These are phyloP conservation scores for Coracopsis vasa DNA, from an alignment of 2,113 vertebrate species.

Conservation along the genomic window DNA sequence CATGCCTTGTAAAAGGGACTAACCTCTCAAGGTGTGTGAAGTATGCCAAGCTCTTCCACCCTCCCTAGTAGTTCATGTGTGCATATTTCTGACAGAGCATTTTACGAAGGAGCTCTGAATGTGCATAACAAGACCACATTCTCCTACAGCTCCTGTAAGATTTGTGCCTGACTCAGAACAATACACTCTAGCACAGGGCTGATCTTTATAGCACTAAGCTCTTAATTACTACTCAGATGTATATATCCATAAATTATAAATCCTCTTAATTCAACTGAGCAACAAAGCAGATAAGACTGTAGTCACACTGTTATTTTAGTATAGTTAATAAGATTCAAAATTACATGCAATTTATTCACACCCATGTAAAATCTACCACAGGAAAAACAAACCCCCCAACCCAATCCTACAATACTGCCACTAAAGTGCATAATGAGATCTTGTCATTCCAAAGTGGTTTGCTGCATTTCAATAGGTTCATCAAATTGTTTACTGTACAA, in stretches of 20 bases:
- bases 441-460: not conserved
- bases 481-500: not conserved
- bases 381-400: not conserved
- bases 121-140: not conserved
- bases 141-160: not conserved
- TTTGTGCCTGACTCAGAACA: not conserved
- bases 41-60: not conserved
- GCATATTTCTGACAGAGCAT: not conserved
- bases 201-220: not conserved
- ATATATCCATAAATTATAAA: slow-evolving; percentile 5
- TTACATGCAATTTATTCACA: not conserved
- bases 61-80: not conserved
- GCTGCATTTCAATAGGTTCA: not conserved
- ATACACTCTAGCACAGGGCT: not conserved
- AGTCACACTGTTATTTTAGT: not conserved
- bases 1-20: not conserved
- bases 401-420: not conserved
- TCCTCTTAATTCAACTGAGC: slow-evolving; percentile 10
- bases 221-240: not conserved
- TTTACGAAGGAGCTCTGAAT: not conserved
- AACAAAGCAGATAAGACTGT: not conserved
- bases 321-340: slow-evolving; percentile 1
- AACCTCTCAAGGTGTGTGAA: not conserved
- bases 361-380: not conserved
- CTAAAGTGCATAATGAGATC: not conserved